Conservation (phyloP, 2,888 invertebrate species). For the Timema podura region DNA sequence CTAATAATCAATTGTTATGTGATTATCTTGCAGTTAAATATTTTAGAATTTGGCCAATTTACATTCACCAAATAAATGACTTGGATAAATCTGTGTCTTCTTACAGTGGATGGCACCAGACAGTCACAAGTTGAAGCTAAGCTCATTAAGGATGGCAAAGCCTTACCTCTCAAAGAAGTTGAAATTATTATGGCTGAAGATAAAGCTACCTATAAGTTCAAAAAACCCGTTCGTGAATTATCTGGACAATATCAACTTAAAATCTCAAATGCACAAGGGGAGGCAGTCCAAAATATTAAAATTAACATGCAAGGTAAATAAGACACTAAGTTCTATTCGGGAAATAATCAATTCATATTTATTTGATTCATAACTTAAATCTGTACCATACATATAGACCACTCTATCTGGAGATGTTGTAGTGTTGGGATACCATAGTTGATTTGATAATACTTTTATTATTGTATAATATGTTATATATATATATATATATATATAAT, state of each 20-base stretch:
- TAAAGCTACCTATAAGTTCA: slow-evolving; percentile 84
- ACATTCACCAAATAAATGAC: neutral
- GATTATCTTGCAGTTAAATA: too few relatives aligned
- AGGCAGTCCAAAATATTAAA: slow-evolving; percentile 76
- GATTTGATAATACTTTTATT: too few relatives aligned
- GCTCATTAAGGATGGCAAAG: slow-evolving; percentile 86
- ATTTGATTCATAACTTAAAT: too few relatives aligned
- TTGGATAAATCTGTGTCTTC: neutral
- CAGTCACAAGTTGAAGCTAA: slow-evolving; percentile 88
- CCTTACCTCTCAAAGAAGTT: slow-evolving; percentile 80
- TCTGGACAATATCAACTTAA: slow-evolving; percentile 93
- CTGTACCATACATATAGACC: too few relatives aligned
- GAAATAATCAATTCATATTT: neutral
- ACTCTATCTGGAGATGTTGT: too few relatives aligned
- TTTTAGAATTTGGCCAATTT: neutral
- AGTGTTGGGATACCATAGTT: too few relatives aligned
- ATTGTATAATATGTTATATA: too few relatives aligned
- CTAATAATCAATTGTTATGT: too few relatives aligned
- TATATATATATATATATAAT: too few relatives aligned
- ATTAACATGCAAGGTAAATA: slow-evolving; percentile 73
- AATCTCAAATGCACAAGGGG: slow-evolving; percentile 89
- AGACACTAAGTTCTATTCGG: neutral
- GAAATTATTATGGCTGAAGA: slow-evolving; percentile 90
- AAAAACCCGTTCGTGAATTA: slow-evolving; percentile 79
- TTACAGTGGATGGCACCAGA: slow-evolving; percentile 78